Conservation (phyloP, 2,113 vertebrate genomes). For the Psephotus haematonotus region DNA sequence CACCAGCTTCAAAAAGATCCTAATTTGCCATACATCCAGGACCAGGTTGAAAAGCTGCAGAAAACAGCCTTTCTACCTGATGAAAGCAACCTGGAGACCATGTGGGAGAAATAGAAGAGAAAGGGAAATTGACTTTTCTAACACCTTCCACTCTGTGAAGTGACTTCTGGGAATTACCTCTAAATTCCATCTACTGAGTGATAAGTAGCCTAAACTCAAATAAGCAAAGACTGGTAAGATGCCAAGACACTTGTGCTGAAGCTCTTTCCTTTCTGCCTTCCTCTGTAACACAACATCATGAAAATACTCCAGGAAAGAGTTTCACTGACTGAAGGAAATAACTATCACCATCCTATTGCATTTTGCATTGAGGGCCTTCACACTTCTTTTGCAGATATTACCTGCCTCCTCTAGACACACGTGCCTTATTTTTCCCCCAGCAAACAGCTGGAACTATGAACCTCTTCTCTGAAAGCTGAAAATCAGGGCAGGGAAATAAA, state of each 20-base stretch:
- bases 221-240: not conserved
- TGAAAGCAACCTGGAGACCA: not conserved
- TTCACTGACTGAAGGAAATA: not conserved
- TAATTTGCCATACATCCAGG: not conserved
- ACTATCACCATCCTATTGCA: not conserved
- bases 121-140: not conserved
- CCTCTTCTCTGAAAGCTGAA: not conserved
- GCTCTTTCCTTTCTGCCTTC: not conserved
- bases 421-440: not conserved
- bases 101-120: not conserved
- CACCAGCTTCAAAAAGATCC: not conserved
- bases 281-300: not conserved
- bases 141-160: not conserved
- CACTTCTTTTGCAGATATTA: not conserved
- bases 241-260: not conserved
- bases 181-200: not conserved
- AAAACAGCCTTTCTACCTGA: not conserved
- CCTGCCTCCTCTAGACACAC: not conserved
- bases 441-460: not conserved
- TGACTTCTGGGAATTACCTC: not conserved
- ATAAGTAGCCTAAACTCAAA: not conserved
- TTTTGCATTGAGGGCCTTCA: fast-evolving
- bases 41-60: not conserved
- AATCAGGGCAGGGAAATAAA: not conserved
- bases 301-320: not conserved